Percentiles rank a stretch among this genome's conserved stretches.
Conservation (phyloP, 2,113 vertebrate species). For the Lepus europaeus region DNA sequence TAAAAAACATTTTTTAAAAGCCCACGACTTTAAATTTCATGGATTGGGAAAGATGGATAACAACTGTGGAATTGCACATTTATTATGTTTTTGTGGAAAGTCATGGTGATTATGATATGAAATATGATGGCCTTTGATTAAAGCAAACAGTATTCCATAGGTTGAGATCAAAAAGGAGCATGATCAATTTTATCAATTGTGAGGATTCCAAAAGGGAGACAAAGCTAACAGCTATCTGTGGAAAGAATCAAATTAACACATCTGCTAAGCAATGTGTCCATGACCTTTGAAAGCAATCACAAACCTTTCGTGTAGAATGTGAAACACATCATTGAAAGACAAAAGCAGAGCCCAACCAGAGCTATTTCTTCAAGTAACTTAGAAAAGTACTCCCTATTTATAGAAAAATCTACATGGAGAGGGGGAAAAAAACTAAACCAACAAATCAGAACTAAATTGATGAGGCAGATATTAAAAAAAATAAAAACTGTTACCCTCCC, state of each 20-base stretch:
- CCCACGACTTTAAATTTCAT: slow-evolving; percentile 29
- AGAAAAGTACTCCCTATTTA: background rate
- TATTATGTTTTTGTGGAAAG: slow-evolving; percentile 14
- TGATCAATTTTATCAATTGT: slow-evolving; percentile 34
- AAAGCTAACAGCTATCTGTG: slow-evolving; percentile 8
- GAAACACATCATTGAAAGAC: slow-evolving; percentile 15
- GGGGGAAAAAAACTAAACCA: background rate
- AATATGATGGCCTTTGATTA: slow-evolving; percentile 6
- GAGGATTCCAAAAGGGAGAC: background rate
- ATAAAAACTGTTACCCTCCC: background rate
- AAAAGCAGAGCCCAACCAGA: background rate
- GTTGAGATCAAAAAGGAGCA: background rate
- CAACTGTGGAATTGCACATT: slow-evolving; percentile 2
- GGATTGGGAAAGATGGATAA: background rate
- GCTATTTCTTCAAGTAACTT: background rate
- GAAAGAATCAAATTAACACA: slow-evolving; percentile 14
- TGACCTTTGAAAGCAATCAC: background rate
- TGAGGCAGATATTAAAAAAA: background rate
- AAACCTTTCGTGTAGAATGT: slow-evolving; percentile 4
- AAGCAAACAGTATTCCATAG: background rate
- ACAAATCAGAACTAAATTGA: slow-evolving; percentile 24
- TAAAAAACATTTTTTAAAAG: background rate
- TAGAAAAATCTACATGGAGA: background rate
- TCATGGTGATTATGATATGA: background rate
- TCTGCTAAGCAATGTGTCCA: background rate